These are phyloP conservation scores for Misgurnus mizolepis DNA, from an alignment of 2,113 vertebrate genomes.

Conservation along the genomic window DNA sequence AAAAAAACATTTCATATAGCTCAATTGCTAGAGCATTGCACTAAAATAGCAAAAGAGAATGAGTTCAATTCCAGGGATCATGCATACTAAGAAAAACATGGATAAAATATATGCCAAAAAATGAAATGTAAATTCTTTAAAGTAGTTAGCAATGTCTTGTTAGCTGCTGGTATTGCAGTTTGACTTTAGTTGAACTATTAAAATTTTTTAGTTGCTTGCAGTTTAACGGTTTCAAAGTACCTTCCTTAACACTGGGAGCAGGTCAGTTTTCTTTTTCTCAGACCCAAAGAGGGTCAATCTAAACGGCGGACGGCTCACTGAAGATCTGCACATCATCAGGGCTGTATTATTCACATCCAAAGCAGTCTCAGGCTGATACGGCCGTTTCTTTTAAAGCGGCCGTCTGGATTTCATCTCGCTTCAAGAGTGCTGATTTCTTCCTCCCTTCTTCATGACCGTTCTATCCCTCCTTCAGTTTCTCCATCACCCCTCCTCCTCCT, in stretches of 20 bases:
- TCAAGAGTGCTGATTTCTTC: constrained; percentile 33
- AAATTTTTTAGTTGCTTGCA: neutral
- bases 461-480: constrained; percentile 36
- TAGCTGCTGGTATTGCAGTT: neutral
- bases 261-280: neutral
- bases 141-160: neutral
- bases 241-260: neutral
- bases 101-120: neutral
- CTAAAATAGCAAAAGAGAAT: too few relatives aligned
- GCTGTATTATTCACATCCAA: constrained; percentile 64
- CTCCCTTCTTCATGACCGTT: constrained; percentile 8
- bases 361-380: constrained; percentile 57
- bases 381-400: constrained; percentile 52
- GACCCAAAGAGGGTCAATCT: constrained; percentile 26
- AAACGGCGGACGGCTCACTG: constrained; percentile 66
- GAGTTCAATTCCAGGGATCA: too few relatives aligned
- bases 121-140: neutral
- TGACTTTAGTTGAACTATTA: neutral
- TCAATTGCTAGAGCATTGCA: too few relatives aligned
- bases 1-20: too few relatives aligned
- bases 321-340: constrained; percentile 67
- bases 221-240: neutral
- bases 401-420: constrained; percentile 66
- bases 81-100: too few relatives aligned
- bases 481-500: neutral